phyloP scores from a whole-genome alignment of 1,140 invertebrate genomes.

The Papilio xuthus region DNA sequence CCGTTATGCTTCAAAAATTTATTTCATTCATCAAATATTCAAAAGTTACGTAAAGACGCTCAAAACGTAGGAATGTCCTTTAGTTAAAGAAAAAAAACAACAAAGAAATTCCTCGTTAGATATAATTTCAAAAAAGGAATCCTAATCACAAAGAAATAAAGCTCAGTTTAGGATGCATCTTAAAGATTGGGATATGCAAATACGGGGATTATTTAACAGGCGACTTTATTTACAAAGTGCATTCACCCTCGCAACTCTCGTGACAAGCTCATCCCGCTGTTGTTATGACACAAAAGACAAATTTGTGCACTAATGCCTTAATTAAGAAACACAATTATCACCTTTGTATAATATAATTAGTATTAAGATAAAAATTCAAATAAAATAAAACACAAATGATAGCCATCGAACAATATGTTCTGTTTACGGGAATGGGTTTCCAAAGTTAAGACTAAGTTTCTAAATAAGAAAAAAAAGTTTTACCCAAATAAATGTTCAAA shows the following conservation, averaged over 20 bases:
- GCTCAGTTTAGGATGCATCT: constrained; percentile 1
- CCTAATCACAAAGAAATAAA: not conserved
- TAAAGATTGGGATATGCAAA: constrained; percentile 47
- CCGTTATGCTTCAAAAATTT: not conserved
- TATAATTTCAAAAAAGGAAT: not conserved
- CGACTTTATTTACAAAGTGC: constrained; percentile 61
- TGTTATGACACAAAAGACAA: constrained; percentile 49
- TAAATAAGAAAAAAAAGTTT: too few relatives aligned
- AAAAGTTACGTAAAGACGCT: not conserved
- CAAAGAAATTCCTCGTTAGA: not conserved
- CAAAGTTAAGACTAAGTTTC: not conserved
- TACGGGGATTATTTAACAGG: constrained; percentile 59
- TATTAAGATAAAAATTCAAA: not conserved
- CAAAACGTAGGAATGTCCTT: not conserved
- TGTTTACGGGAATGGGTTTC: not conserved
- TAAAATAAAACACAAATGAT: not conserved
- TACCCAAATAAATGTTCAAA: too few relatives aligned
- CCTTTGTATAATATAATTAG: not conserved
- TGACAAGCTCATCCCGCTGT: constrained; percentile 62
- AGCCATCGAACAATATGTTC: not conserved
- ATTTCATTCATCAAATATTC: not conserved
- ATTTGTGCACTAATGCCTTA: constrained; percentile 24
- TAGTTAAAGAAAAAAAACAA: constrained; percentile 9
- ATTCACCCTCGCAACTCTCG: constrained; percentile 58
- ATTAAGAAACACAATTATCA: constrained; percentile 11